Conservation (phyloP, 2,888 invertebrate genomes). For the Mactromeris polynyma region DNA sequence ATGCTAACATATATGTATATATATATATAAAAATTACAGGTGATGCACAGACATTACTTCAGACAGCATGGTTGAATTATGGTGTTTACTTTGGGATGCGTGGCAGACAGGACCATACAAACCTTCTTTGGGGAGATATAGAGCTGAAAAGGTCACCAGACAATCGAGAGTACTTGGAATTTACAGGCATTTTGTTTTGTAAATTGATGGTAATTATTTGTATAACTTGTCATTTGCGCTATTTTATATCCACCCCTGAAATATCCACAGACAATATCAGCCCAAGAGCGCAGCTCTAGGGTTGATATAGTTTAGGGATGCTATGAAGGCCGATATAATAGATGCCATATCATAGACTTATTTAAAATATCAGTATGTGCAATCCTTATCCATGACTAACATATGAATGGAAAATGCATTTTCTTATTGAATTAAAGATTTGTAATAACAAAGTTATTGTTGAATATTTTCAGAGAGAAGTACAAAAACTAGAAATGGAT, state of each 20-base stretch:
- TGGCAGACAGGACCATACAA: slow-evolving; percentile 30
- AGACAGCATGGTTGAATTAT: slow-evolving; percentile 44
- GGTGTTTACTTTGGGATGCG: slow-evolving; percentile 36
- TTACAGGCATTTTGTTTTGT: slow-evolving; percentile 14
- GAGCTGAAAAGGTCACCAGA: slow-evolving; percentile 19
- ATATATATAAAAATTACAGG: slow-evolving; percentile 4
- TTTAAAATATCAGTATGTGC: slow-evolving; percentile 17
- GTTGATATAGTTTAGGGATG: too few species aligned
- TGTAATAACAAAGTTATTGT: not conserved
- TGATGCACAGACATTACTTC: slow-evolving; percentile 15
- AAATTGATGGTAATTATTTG: not conserved
- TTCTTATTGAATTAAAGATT: too few species aligned
- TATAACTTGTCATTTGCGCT: too few species aligned
- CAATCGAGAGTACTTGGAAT: slow-evolving; percentile 15
- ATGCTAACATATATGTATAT: too few species aligned
- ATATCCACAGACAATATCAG: too few species aligned
- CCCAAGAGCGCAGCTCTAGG: too few species aligned
- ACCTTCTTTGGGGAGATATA: slow-evolving; percentile 20
- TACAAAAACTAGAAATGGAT: slow-evolving; percentile 26
- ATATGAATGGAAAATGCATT: too few species aligned
- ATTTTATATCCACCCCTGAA: too few species aligned
- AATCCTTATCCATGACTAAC: not conserved
- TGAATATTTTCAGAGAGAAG: slow-evolving; percentile 33
- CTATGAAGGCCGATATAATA: too few species aligned
- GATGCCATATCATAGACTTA: too few species aligned